Evolutionary conservation across 2,797 vertebrate species (phyloP).

Genomic region (Takifugu rubripes): DNA sequence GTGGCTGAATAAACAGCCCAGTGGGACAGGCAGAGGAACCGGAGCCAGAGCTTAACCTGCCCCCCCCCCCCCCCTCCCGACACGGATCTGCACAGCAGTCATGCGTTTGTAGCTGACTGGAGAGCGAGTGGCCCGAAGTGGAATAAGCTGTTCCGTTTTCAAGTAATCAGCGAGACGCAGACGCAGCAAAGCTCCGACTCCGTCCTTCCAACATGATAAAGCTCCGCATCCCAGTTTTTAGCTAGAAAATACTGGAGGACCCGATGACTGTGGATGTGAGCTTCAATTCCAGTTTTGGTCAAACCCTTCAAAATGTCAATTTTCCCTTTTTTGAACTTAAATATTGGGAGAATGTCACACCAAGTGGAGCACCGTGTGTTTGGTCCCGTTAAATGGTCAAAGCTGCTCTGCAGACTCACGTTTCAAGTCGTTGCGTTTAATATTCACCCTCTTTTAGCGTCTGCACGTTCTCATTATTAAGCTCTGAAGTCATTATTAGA

Average conservation of each 20-base stretch:
- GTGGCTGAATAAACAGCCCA: constrained; percentile 37
- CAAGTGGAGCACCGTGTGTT: too few relatives aligned
- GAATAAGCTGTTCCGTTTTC: neutral
- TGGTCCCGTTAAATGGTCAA: too few relatives aligned
- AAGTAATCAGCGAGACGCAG: neutral
- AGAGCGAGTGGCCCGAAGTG: neutral
- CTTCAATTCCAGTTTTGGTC: too few relatives aligned
- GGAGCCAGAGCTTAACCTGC: constrained; percentile 34
- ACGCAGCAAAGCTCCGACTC: neutral
- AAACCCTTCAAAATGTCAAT: too few relatives aligned
- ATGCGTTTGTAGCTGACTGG: constrained; percentile 7
- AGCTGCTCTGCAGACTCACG: too few relatives aligned
- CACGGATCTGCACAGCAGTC: constrained; percentile 8
- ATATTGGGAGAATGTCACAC: too few relatives aligned
- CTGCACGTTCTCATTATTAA: too few relatives aligned
- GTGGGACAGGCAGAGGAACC: constrained; percentile 37
- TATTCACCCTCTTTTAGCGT: too few relatives aligned
- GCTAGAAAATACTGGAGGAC: neutral
- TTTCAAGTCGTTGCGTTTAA: too few relatives aligned
- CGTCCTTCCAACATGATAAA: neutral
- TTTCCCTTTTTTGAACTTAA: too few relatives aligned
- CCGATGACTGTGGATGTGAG: neutral
- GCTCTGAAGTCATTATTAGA: too few relatives aligned
- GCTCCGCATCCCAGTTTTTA: neutral
- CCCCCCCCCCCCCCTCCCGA: neutral